A percentile compares a stretch with the other conserved stretches of the same genome.
phyloP scores from a whole-genome alignment of 2,888 invertebrate genomes.

The Cataglyphis albicans region DNA sequence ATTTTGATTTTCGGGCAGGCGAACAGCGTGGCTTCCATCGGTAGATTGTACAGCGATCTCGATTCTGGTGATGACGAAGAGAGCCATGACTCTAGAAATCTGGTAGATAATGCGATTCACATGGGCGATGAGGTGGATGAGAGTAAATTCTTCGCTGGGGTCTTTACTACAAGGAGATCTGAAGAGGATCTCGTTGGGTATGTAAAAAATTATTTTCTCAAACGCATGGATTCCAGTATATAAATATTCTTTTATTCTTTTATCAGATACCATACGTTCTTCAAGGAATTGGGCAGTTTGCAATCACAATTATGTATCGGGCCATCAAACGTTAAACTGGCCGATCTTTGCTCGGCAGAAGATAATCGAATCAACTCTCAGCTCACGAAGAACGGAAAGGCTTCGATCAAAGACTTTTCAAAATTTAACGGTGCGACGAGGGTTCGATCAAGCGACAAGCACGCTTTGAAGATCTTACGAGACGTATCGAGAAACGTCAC shows the following conservation, averaged over 20 bases:
- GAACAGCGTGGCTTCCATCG: constrained; percentile 79
- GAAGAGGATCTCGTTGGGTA: constrained; percentile 81
- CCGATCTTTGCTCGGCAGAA: constrained; percentile 34
- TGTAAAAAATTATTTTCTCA: neutral
- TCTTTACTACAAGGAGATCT: constrained; percentile 80
- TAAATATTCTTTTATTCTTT: neutral
- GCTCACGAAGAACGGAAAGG: constrained; percentile 36
- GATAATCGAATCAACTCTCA: constrained; percentile 60
- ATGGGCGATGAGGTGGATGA: constrained; percentile 76
- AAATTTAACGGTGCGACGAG: constrained; percentile 37
- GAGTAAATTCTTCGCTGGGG: constrained; percentile 81
- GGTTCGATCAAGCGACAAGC: constrained; percentile 15
- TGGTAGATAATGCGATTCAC: constrained; percentile 63
- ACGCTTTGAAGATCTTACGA: constrained; percentile 65
- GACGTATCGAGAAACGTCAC: constrained; percentile 57
- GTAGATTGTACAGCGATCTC: constrained; percentile 79
- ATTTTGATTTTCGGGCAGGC: constrained; percentile 67
- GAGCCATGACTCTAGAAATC: constrained; percentile 70
- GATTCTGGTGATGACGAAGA: constrained; percentile 81
- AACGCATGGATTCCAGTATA: neutral
- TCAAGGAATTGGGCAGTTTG: constrained; percentile 87
- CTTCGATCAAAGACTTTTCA: constrained; percentile 41
- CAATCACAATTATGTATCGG: constrained; percentile 87
- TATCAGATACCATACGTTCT: constrained; percentile 87
- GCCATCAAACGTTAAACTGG: constrained; percentile 73